Base-by-base conservation (phyloP, 2,113 vertebrate species). In the Cyprinodon tularosa region DNA sequence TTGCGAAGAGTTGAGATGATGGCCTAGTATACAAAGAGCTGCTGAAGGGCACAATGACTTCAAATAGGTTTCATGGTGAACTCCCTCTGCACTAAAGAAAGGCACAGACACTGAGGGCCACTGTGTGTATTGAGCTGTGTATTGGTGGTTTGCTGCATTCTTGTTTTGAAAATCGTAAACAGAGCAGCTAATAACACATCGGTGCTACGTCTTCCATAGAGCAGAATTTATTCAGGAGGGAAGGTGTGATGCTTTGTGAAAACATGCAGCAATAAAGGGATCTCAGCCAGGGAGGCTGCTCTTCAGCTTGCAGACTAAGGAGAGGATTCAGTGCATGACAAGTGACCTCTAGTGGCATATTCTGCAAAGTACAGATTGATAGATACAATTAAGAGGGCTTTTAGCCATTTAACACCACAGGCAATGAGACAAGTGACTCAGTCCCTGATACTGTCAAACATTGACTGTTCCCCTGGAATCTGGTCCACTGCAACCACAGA, bases 1-100 rank as follows among this genome's bases (percentile, higher is more conserved):
- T 95, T 95, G 94, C 42, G 93, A 95, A 94, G 86, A 94, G 86
- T 92, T 91, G 87, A 92, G 90, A 93, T 93, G 89, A 93, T 84
- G 77, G 84, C 79, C 84, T 37, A 74, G 79, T 84, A 93, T 80
- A 94, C 94, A 95, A 94, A 92, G 91, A 92, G 76, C 63, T 36
- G 69, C 86, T 83, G 80, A 76, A 76, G 78, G 82, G 71, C 66
- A 95, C 94, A 95, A 94, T 93, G 94, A 95, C 94, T 93, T 95
- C 94, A 95, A 95, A 95, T 93, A 90, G 68, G 87, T 92, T 92
- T 93, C 76, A 86, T 93, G 89, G 92, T 93, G 90, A 93, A 94
- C 89, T 92, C 90, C 89, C 90, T 75, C 72, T 82, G 64, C 86
- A 90, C 87, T 90, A 89, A 63, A 78, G 76, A 83, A 61, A 74